Base-by-base conservation (phyloP, 1,140 invertebrate genomes). In the Cecropterus lyciades region DNA sequence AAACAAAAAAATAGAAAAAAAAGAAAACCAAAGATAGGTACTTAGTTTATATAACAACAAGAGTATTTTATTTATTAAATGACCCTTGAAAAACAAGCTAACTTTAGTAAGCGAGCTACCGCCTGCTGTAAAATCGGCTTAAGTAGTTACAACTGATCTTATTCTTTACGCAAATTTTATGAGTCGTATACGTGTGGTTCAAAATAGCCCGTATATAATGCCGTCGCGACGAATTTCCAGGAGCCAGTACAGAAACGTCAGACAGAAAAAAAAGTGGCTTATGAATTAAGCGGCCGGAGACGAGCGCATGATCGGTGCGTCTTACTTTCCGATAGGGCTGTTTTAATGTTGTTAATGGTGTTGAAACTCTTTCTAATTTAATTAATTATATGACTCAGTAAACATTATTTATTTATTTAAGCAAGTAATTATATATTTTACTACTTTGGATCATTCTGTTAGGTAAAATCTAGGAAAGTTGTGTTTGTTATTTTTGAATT, bases 211-310 rank as follows among this genome's bases (percentile, higher is more conserved):
- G 69, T 49, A 48, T 55, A 66, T 71, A 67, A 73, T 68, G 74
- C 53, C 67, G 80, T 78, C 76, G 77, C 75, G 83, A 80, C 84
- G 62, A 75, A 85, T 85, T 88, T 87, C 87, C 85, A 84, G 77
- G 87, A 90, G 79, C 71, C 74, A 75, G 69, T 65, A 75, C 67
- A 72, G 72, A 70, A 71, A 77, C 62, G 60, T 74, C 80, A 85
- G 78, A 82, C 84, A 88, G 70, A 87, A 87, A 88, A 43, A 87
- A 88, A 80, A 84, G 66, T 70, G 56, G 69, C 72, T 76, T 75
- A 65, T 82, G 81, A 82, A 84, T 83, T 84, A 84, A 80, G 66
- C 67, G 69, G 70, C 48, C 78, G 64, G 67, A 80, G 67, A 77
- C 73, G 59, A 66, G 62, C 60, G 59, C 52, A 66, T 74, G 71